Evolutionary conservation across 2,113 vertebrate species (phyloP).

Genomic region (Tor tambroides): DNA sequence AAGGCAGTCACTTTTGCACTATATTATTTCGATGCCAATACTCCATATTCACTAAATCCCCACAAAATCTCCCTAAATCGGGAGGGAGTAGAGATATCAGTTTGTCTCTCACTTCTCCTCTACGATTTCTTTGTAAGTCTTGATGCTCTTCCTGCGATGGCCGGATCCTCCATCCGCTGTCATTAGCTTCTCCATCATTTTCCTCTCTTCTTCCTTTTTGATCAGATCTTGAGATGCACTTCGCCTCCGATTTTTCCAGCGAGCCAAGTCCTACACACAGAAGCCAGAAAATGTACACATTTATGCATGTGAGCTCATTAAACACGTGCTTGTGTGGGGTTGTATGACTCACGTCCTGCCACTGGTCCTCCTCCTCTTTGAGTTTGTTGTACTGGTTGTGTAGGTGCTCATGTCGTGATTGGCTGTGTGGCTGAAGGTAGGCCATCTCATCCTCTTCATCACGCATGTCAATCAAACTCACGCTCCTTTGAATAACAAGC

Average conservation of each 20-base stretch:
- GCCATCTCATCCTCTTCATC: slow-evolving; percentile 89
- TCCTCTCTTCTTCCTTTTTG: slow-evolving; percentile 96
- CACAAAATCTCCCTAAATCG: not conserved
- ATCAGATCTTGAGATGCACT: slow-evolving; percentile 95
- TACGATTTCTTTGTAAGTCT: slow-evolving; percentile 97
- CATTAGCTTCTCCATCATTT: slow-evolving; percentile 91
- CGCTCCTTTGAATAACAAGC: slow-evolving; percentile 77
- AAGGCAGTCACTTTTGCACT: not conserved
- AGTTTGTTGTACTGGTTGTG: slow-evolving; percentile 85
- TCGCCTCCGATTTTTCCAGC: slow-evolving; percentile 94
- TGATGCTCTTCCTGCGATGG: slow-evolving; percentile 93
- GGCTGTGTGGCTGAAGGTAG: slow-evolving; percentile 82
- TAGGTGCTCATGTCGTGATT: slow-evolving; percentile 87
- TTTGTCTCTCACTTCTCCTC: slow-evolving; percentile 89
- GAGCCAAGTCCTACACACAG: slow-evolving; percentile 84
- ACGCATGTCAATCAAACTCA: slow-evolving; percentile 93
- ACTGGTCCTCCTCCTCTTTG: slow-evolving; percentile 90
- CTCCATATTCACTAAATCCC: not conserved
- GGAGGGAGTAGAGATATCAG: not conserved
- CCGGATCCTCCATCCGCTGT: slow-evolving; percentile 72
- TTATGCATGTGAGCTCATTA: not conserved
- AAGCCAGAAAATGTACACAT: not conserved
- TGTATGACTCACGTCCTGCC: slow-evolving; percentile 88
- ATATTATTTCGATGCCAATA: not conserved
- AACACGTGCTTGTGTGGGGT: slow-evolving; percentile 2